Evolutionary conservation across 1,140 invertebrate species (phyloP), one percentile per base, ranked within the genome.

Genomic region (Acromyrmex heyeri): DNA sequence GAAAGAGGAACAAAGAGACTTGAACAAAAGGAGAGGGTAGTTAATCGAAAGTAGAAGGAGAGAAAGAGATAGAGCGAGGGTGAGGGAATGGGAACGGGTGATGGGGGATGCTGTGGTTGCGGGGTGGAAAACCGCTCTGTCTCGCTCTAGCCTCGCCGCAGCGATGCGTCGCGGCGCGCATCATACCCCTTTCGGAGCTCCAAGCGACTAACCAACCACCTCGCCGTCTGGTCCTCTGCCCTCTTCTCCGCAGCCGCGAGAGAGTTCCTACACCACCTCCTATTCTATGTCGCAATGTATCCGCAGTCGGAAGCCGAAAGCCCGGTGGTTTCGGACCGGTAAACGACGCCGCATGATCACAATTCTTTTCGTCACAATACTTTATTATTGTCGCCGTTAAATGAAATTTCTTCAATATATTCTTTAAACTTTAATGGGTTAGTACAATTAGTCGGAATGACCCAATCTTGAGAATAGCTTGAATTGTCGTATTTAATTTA

Each of bases 221-320:
- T 50, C 87, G n/a, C 72, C 72, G 53, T 65, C 75, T 87, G 69
- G 87, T 88, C 86, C 86, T 73, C 92, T 83, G 16, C 83, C 88
- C 53, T 61, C 79, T 81, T 88, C 70, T 69, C 48, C 81, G 79
- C 85, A 83, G 62, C 89, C 87, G 86, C 89, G 81, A 87, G 78
- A 86, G 90, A 90, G 38, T 87, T 82, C 89, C 87, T 90, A 90
- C 88, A 89, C 91, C 90, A 77, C 78, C 78, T 90, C 90, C 89
- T 88, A 70, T 77, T 90, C 90, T 88, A 93, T 95, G 94, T 95
- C 94, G 94, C 94, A 95, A 94, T 95, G 94, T 92, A 94, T 94
- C 94, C 88, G 94, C 94, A 95, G 94, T 94, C 91, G 90, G 91
- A 92, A 92, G 85, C 79, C 48, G 89, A 91, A 73, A 76, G 53